Conservation (phyloP, 2,797 vertebrate genomes). For the Halcyon smyrnensis region DNA sequence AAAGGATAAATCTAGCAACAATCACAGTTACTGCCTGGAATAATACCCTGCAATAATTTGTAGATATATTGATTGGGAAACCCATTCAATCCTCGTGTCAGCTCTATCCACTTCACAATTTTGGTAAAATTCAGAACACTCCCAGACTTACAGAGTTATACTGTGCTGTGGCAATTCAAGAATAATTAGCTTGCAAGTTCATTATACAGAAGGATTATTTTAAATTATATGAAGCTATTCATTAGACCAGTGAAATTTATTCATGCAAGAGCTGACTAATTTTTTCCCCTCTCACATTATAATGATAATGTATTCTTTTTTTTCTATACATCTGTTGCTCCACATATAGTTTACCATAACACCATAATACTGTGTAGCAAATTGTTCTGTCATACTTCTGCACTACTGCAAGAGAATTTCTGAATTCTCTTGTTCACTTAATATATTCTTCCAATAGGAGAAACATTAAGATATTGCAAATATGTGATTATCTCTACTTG, state of each 20-base stretch:
- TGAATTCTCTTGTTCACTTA: background rate
- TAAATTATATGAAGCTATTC: constrained; percentile 35
- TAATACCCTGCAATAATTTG: background rate
- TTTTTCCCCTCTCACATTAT: constrained; percentile 13
- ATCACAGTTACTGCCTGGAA: background rate
- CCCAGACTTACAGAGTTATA: background rate
- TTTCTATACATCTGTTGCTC: background rate
- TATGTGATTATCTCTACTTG: background rate
- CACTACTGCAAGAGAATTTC: background rate
- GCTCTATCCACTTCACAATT: background rate
- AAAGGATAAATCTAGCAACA: background rate
- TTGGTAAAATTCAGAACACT: background rate
- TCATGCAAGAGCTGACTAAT: background rate
- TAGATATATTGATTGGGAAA: background rate
- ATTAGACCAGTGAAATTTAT: constrained; percentile 4
- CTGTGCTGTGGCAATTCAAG: background rate
- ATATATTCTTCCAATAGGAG: background rate
- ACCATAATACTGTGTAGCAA: background rate
- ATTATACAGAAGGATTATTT: constrained; percentile 33
- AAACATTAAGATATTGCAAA: background rate
- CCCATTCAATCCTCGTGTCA: background rate
- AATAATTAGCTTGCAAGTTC: constrained; percentile 33
- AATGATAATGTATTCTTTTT: background rate
- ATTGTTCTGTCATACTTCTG: background rate
- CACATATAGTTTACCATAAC: background rate